Evolutionary conservation across 1,140 invertebrate species (phyloP).

Genomic region (Lasioglossum albipes): DNA sequence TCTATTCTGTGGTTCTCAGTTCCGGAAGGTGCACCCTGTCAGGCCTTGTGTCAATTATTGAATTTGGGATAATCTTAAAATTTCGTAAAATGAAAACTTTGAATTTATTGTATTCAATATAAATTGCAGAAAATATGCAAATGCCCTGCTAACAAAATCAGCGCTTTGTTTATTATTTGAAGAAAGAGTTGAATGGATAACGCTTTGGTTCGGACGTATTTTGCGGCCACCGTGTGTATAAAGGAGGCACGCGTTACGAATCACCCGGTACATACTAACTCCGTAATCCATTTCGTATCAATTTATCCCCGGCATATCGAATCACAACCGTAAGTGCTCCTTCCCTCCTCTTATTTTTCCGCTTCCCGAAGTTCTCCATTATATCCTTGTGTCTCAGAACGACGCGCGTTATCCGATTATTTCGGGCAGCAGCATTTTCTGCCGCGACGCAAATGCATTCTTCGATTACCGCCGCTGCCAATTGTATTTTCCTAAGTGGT

Average conservation of each 20-base stretch:
- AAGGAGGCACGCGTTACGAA: neutral
- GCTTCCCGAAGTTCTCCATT: constrained; percentile 42
- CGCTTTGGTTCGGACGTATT: no score
- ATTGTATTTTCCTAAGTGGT: constrained; percentile 60
- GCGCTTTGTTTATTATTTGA: no score
- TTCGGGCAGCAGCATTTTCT: constrained; percentile 46
- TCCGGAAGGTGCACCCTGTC: no score
- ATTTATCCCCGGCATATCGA: constrained; percentile 66
- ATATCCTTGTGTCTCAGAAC: constrained; percentile 29
- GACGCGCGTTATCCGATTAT: constrained; percentile 65
- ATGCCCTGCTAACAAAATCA: no score
- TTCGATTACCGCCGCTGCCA: constrained; percentile 54
- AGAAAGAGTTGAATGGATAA: no score
- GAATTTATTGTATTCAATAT: no score
- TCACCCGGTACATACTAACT: constrained; percentile 8
- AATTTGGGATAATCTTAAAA: no score
- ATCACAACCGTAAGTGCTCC: constrained; percentile 49
- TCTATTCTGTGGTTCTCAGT: no score
- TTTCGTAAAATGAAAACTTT: no score
- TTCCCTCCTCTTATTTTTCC: constrained; percentile 51
- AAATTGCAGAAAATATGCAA: no score
- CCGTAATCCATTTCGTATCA: constrained; percentile 64
- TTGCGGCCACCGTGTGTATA: neutral
- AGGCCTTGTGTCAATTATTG: no score
- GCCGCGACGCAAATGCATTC: constrained; percentile 49